phyloP scores from a whole-genome alignment of 2,797 vertebrate species.

The Squalus acanthias region DNA sequence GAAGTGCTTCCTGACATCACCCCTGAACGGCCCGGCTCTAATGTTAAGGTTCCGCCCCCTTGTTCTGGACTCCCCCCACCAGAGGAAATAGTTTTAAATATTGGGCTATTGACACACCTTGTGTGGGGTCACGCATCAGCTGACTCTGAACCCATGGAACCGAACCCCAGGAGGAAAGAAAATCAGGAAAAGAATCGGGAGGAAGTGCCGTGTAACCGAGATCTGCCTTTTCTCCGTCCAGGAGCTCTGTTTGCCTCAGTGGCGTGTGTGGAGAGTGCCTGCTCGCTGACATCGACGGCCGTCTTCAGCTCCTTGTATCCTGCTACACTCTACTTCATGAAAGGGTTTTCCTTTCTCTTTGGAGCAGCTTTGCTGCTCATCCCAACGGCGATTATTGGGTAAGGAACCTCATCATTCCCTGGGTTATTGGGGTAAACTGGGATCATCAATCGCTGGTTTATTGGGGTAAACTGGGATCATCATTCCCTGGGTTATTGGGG shows the following conservation, averaged over 20 bases:
- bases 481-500: background rate
- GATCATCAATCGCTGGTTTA: background rate
- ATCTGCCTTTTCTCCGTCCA: constrained; percentile 45
- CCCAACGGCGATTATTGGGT: constrained; percentile 80
- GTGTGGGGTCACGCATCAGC: too few species aligned
- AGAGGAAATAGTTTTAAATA: background rate
- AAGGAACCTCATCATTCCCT: constrained; percentile 44
- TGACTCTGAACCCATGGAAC: background rate
- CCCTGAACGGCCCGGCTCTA: background rate
- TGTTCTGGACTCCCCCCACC: background rate
- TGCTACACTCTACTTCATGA: constrained; percentile 80
- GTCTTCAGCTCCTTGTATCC: constrained; percentile 86
- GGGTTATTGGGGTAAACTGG: background rate
- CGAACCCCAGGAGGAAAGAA: background rate
- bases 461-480: background rate
- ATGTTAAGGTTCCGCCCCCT: background rate
- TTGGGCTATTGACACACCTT: background rate
- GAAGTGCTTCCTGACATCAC: background rate
- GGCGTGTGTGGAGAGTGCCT: constrained; percentile 78
- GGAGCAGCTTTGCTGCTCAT: constrained; percentile 75
- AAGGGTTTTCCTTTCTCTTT: constrained; percentile 84
- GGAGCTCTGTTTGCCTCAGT: constrained; percentile 84
- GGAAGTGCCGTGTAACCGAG: background rate
- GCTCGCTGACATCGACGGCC: constrained; percentile 68
- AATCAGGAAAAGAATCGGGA: background rate